phyloP scores from a whole-genome alignment of 2,888 invertebrate species.

The Pseudococcus viburni region DNA sequence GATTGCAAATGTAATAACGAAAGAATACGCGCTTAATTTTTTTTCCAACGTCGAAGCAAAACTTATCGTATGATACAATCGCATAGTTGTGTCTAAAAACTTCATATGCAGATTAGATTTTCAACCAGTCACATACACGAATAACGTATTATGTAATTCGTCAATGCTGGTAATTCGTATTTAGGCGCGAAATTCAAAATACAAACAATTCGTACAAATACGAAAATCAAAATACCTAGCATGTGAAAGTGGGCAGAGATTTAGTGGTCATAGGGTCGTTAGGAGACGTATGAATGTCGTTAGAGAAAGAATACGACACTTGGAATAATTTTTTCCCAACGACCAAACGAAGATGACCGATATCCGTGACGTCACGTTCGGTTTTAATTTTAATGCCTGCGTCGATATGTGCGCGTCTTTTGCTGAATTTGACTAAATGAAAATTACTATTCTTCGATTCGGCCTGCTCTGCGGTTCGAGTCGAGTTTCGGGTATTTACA shows the following conservation, averaged over 20 bases:
- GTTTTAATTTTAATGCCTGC: slow-evolving; percentile 3
- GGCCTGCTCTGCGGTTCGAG: not conserved
- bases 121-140: not conserved
- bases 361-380: not conserved
- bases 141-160: not conserved
- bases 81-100: not conserved
- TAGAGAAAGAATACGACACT: not conserved
- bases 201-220: not conserved
- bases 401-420: not conserved
- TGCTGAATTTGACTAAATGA: not conserved
- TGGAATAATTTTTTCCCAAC: not conserved
- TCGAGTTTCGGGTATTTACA: not conserved
- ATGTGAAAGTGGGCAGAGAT: not conserved
- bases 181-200: slow-evolving; percentile 22
- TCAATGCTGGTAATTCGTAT: not conserved
- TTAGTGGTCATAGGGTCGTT: too few relatives aligned
- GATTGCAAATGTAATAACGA: slow-evolving; percentile 23
- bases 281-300: too few relatives aligned
- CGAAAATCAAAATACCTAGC: not conserved
- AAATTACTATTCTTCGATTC: not conserved
- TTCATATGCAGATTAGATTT: slow-evolving; percentile 5
- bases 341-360: not conserved
- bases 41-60: not conserved
- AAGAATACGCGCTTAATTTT: not conserved
- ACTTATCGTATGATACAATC: not conserved